Base-by-base conservation (phyloP, 2,888 invertebrate genomes). In the Serripes groenlandicus region DNA sequence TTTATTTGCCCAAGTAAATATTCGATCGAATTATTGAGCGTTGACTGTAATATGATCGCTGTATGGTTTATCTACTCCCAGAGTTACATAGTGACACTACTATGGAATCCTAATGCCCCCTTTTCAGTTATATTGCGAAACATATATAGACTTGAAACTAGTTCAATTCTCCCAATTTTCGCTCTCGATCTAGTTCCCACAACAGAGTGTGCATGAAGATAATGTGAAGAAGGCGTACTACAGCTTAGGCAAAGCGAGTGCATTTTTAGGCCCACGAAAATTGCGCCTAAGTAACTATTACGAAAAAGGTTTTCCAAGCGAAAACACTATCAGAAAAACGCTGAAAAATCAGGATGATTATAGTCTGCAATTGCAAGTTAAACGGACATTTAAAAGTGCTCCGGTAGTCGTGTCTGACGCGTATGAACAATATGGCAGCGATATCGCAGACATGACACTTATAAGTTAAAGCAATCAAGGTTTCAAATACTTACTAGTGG, bases 401-500 rank as follows among this genome's bases (percentile, higher is more conserved):
- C 72, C 62, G 52, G 77, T 85, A 21, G 64, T 85, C 26, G 69
- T 69, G 1, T 60, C 62, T 18, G 77, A 72, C 11, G 70, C 77
- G 15, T 73, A 79, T 35, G 52, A 54, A n/a, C 66, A 75, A 34
- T 82, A 73, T 66, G 85, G 75, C 49, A 73, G 35, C 15, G 82
- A 85, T 72, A 42, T 79, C 23, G 77, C 75, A 5, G 49, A 72
- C 23, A 64, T 79, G 28, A 30, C 52, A n/a, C 76, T 70, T 54
- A 66, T 75, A 34, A 34, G 64, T 15, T 66, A 74, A 34, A 37
- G 74, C 37, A 85, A 83, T 49, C 42, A 75, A 18, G 76, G 73
- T 3, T 34, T 71, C 3, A 75, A 75, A 68, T 83, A 69, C 56
- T 28, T 79, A 30, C 28, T 79, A 18, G 7, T 78, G 11, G 30